These are phyloP conservation scores for Boleophthalmus pectinirostris DNA, from an alignment of 2,113 vertebrate species.

Conservation along the genomic window DNA sequence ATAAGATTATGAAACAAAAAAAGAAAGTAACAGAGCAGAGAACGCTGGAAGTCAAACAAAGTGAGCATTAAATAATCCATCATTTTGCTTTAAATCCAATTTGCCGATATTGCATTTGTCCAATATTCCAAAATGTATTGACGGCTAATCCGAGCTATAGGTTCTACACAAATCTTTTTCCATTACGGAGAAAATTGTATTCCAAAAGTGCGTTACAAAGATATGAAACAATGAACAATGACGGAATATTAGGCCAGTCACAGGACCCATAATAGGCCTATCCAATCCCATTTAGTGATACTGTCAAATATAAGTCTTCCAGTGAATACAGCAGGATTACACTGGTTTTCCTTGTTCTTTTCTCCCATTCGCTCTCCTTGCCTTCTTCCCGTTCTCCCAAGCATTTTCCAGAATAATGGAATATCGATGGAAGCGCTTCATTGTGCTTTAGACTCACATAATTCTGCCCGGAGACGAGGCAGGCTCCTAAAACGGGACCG, in stretches of 20 bases:
- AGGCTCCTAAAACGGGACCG: constrained; percentile 43
- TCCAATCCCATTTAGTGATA: constrained; percentile 62
- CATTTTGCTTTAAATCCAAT: not conserved
- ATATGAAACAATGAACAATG: constrained; percentile 38
- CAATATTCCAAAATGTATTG: not conserved
- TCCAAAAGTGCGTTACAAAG: constrained; percentile 32
- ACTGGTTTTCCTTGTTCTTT: constrained; percentile 39
- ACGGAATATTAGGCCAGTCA: constrained; percentile 48
- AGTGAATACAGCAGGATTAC: constrained; percentile 52
- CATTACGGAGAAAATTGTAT: constrained; percentile 17
- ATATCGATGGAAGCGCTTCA: constrained; percentile 57
- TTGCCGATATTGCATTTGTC: not conserved
- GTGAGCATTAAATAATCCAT: not conserved
- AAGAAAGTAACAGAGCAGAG: no score
- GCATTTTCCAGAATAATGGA: constrained; percentile 63
- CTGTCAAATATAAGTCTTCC: constrained; percentile 25
- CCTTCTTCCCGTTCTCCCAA: constrained; percentile 23
- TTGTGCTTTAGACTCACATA: constrained; percentile 54
- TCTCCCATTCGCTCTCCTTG: constrained; percentile 27
- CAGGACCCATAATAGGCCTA: constrained; percentile 45
- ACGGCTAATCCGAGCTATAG: not conserved
- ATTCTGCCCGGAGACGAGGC: constrained; percentile 33
- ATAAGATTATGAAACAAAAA: no score
- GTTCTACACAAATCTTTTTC: not conserved
- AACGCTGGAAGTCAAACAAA: not conserved